These are phyloP conservation scores for Caracal caracal DNA, from an alignment of 2,113 vertebrate genomes.

Conservation along the genomic window DNA sequence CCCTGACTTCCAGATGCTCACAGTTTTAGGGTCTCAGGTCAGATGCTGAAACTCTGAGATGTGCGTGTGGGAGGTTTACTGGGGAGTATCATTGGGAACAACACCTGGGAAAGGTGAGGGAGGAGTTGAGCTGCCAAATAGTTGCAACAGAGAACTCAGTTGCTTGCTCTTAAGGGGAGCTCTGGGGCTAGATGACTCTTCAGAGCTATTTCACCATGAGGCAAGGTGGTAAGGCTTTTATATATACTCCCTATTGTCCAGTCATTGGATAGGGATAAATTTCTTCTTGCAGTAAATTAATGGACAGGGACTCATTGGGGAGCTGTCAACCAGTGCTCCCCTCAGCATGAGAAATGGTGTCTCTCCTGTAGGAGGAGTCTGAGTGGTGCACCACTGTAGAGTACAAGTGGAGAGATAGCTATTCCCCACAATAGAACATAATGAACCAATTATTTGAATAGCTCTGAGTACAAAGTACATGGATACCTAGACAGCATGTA, in stretches of 20 bases:
- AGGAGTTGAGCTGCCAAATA: not conserved
- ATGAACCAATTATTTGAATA: not conserved
- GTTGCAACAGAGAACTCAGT: not conserved
- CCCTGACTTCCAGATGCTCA: not conserved
- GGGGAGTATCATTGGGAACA: not conserved
- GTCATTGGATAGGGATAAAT: not conserved
- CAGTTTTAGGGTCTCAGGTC: not conserved
- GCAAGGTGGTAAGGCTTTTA: not conserved
- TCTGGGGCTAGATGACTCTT: not conserved
- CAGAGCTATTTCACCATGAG: not conserved
- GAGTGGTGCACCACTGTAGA: fast-evolving
- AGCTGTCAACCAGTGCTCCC: not conserved
- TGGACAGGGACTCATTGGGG: not conserved
- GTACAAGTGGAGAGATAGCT: not conserved
- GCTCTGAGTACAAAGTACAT: not conserved
- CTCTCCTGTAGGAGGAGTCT: not conserved
- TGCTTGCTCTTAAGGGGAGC: not conserved
- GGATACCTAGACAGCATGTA: too few species aligned
- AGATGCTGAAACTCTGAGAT: not conserved
- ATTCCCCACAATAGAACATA: too few species aligned
- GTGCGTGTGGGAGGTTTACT: not conserved
- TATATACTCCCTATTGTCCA: not conserved
- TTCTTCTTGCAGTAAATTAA: not conserved
- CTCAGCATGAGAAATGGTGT: not conserved
- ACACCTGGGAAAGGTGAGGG: not conserved